phyloP scores from a whole-genome alignment of 2,113 vertebrate species.

The Crypturellus undulatus region DNA sequence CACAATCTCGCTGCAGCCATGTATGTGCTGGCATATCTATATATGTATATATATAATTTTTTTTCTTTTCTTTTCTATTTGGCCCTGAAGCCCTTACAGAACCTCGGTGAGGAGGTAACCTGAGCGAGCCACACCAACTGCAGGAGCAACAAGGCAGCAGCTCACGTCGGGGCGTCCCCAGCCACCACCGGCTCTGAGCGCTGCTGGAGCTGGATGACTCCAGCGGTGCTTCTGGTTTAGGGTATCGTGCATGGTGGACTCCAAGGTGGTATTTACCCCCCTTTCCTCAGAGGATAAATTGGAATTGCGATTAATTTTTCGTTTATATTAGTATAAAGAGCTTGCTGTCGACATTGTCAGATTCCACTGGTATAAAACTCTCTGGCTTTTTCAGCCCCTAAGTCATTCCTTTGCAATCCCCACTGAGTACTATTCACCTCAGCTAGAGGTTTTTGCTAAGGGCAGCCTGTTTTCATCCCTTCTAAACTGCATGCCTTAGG shows the following conservation, averaged over 20 bases:
- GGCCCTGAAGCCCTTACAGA: not conserved
- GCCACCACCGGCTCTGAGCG: too few species aligned
- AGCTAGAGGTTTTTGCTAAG: not conserved
- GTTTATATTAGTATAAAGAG: not conserved
- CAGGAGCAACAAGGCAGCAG: not conserved
- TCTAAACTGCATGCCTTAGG: not conserved
- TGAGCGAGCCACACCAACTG: not conserved
- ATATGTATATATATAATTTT: not conserved
- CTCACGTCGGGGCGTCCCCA: not conserved
- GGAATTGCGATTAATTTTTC: not conserved
- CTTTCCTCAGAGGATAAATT: not conserved
- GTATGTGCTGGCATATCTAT: not conserved
- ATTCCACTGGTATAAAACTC: not conserved
- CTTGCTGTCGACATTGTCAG: not conserved
- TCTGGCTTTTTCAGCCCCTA: not conserved
- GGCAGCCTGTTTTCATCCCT: not conserved
- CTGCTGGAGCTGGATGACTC: not conserved
- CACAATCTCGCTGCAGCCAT: not conserved
- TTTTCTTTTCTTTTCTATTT: not conserved
- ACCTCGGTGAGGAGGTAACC: not conserved
- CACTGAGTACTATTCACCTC: not conserved
- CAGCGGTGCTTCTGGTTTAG: not conserved
- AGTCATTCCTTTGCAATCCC: not conserved
- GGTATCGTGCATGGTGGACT: not conserved
- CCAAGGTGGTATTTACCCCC: not conserved